Percentiles rank a stretch among this genome's conserved stretches.
These are phyloP conservation scores for Shargacucullia verbasci DNA, from an alignment of 2,888 invertebrate genomes.

Conservation along the genomic window DNA sequence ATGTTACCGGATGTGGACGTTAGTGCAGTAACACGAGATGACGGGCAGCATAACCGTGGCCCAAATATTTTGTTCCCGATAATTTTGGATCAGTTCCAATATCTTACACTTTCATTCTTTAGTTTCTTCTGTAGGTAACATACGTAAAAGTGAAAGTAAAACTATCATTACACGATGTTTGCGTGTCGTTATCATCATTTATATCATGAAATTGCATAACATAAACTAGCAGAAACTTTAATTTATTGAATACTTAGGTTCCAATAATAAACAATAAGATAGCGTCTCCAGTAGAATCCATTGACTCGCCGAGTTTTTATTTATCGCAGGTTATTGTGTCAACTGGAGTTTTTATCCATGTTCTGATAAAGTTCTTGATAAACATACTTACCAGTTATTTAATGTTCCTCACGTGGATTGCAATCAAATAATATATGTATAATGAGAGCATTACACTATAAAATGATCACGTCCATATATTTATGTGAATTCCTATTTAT, in stretches of 20 bases:
- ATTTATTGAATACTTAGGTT: conserved; percentile 57
- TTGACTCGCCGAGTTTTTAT: conserved; percentile 71
- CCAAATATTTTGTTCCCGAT: conserved; percentile 80
- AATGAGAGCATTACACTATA: conserved; percentile 14
- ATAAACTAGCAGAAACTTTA: conserved; percentile 49
- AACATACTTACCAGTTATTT: conserved; percentile 38
- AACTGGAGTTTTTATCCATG: conserved; percentile 73
- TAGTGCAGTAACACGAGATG: conserved; percentile 80
- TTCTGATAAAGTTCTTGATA: conserved; percentile 74
- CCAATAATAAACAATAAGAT: conserved; percentile 71
- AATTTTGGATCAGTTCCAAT: conserved; percentile 84
- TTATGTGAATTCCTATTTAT: no score
- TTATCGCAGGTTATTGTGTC: conserved; percentile 86
- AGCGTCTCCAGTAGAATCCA: conserved; percentile 71
- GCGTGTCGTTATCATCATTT: conserved; percentile 26
- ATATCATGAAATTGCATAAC: conserved; percentile 64
- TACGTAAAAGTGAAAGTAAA: conserved; percentile 50
- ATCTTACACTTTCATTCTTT: conserved; percentile 78
- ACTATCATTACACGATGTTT: conserved; percentile 33
- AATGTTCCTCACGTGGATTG: conserved; percentile 43
- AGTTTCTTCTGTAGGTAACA: conserved; percentile 65
- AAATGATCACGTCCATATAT: no score
- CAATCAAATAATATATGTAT: conserved; percentile 24
- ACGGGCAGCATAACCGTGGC: conserved; percentile 82
- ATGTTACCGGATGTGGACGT: conserved; percentile 85